Base-by-base conservation (phyloP, 1,140 invertebrate species). In the Drosophila nasuta region DNA sequence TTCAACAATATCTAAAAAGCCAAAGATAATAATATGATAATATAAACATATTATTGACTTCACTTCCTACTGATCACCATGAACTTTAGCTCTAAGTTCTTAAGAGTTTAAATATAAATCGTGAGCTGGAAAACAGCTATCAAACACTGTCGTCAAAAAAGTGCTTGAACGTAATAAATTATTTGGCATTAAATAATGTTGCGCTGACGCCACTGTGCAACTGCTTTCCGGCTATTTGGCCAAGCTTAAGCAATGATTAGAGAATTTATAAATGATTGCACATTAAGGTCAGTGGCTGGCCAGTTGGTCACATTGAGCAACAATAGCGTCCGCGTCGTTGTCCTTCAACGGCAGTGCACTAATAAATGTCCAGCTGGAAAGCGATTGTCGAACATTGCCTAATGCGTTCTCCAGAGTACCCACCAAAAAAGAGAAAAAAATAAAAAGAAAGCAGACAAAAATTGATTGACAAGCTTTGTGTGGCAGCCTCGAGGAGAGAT, bases 401-500 rank as follows among this genome's bases (percentile, higher is more conserved):
- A 87, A 87, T 87, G 67, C 79, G 65, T 70, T 79, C 65, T 56
- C 56, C 64, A 17, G 33, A 49, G 45, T 38, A 35, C 33, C 45
- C 15, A 28, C 68, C 28, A 60, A 45, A 17, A 58, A 20, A 41
- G 30, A 56, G 28, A 25, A 52, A 60, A 41, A 35, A 56, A 33
- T 15, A 52, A 60, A 77, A 56, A 49, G 64, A 70, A 76, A 75
- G 77, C 69, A 88, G 77, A 78, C 83, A 88, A 80, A 80, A 88
- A 88, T 88, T 88, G 83, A 88, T 88, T 87, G 83, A 89, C 83
- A 87, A 81, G 83, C 85, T 87, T 89, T 88, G 83, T 88, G 79
- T 70, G 65, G 10, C 62, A 43, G 46, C 57, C 30, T 15, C 43
- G 15, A 3, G 7, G 30, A 13, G 4, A 6, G 2, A 38, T 25